Evolutionary conservation across 1,140 invertebrate species (phyloP).

Genomic region (Pogonomyrmex californicus): DNA sequence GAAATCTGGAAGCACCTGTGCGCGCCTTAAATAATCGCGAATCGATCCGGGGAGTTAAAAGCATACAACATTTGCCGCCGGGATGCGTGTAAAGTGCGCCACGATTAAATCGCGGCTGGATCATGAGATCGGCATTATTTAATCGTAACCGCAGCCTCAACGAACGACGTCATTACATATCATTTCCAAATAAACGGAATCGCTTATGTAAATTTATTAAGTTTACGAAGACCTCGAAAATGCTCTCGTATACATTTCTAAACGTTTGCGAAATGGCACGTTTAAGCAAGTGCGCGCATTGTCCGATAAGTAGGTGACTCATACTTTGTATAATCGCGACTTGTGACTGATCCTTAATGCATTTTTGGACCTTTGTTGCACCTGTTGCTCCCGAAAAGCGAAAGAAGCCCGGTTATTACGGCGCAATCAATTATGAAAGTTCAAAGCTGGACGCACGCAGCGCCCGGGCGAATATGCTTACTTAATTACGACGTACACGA

Average conservation of each 20-base stretch:
- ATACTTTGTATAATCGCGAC: not conserved
- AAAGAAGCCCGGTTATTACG: constrained; percentile 68
- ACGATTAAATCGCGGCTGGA: constrained; percentile 34
- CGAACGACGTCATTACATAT: constrained; percentile 2
- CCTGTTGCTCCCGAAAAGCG: constrained; percentile 70
- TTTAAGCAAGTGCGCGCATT: not conserved
- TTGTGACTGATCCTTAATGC: constrained; percentile 60
- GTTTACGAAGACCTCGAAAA: not conserved
- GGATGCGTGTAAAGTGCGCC: constrained; percentile 10
- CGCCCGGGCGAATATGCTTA: constrained; percentile 13
- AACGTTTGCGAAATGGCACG: not conserved
- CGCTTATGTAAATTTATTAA: not conserved
- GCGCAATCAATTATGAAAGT: constrained; percentile 73
- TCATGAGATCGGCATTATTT: constrained; percentile 28
- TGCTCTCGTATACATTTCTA: not conserved
- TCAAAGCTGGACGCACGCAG: constrained; percentile 33
- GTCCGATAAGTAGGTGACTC: not conserved
- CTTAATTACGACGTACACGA: constrained; percentile 19
- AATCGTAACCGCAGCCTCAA: not conserved
- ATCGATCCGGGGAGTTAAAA: constrained; percentile 33
- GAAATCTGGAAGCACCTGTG: constrained; percentile 56
- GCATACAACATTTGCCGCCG: not conserved
- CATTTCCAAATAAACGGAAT: not conserved
- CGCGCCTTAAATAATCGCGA: constrained; percentile 32
- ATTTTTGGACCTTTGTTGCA: constrained; percentile 69